Conservation (phyloP, 1,140 invertebrate species). For the Bombus waltoni region DNA sequence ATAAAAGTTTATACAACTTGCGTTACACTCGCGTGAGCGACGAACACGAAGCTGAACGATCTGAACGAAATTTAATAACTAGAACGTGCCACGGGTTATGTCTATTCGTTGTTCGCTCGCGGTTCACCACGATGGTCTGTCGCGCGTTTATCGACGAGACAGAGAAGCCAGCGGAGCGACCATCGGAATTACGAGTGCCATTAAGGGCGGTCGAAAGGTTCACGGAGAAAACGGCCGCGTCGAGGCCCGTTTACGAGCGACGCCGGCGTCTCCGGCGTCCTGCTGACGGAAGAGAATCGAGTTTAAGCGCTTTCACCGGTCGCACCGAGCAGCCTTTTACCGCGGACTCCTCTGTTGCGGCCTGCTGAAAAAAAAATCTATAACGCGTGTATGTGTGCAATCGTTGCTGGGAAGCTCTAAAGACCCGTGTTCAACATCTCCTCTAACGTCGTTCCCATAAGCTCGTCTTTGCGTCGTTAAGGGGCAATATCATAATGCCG, state of each 20-base stretch:
- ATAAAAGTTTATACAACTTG: no score
- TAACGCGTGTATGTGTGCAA: neutral
- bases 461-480: neutral
- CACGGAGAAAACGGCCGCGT: slow-evolving; percentile 49
- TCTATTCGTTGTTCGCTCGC: neutral
- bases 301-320: slow-evolving; percentile 47
- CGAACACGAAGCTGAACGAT: no score
- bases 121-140: neutral
- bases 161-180: neutral
- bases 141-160: slow-evolving; percentile 37
- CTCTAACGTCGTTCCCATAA: neutral
- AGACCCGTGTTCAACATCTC: neutral
- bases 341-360: neutral
- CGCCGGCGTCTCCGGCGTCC: slow-evolving; percentile 10
- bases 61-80: no score
- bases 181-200: slow-evolving; percentile 74
- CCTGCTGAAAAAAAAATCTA: slow-evolving; percentile 6
- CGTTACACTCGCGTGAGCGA: no score
- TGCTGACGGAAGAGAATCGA: slow-evolving; percentile 48
- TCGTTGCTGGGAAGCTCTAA: neutral
- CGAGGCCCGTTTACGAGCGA: slow-evolving; percentile 62
- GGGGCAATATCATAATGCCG: neutral
- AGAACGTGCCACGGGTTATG: no score
- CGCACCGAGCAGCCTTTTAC: slow-evolving; percentile 7
- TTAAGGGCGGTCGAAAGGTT: slow-evolving; percentile 62